These are phyloP conservation scores for Sphaerophoria rueppellii DNA, from an alignment of 2,888 invertebrate species.

Conservation along the genomic window DNA sequence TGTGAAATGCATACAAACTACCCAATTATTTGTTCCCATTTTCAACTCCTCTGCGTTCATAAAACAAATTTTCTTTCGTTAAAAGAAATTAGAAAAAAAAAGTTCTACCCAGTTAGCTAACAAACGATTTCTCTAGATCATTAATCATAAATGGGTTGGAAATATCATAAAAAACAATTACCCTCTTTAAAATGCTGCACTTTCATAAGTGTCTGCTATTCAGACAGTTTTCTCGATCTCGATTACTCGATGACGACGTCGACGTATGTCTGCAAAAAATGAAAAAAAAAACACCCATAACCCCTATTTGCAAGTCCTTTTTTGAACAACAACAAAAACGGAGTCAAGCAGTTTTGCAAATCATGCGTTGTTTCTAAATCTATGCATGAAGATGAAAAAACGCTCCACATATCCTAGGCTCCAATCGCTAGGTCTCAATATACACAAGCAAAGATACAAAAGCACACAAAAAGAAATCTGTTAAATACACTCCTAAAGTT, in stretches of 20 bases:
- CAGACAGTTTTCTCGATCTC: conserved; percentile 57
- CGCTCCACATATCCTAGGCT: conserved; percentile 6
- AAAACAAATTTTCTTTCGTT: background rate
- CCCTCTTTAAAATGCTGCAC: conserved; percentile 38
- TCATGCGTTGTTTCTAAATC: conserved; percentile 35
- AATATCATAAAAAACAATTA: conserved; percentile 52
- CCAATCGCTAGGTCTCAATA: conserved; percentile 36
- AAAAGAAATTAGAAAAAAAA: background rate
- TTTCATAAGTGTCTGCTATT: conserved; percentile 48
- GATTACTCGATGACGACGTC: conserved; percentile 35
- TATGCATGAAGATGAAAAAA: conserved; percentile 16
- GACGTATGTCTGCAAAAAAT: background rate
- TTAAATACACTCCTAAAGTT: conserved; percentile 44
- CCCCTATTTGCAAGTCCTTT: conserved; percentile 26
- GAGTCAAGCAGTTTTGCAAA: conserved; percentile 62
- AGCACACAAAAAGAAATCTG: conserved; percentile 44
- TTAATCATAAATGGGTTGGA: conserved; percentile 55
- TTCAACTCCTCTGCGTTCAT: conserved; percentile 6
- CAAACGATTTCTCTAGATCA: conserved; percentile 22
- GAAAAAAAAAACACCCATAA: background rate
- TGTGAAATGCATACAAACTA: too few species aligned
- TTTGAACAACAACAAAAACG: conserved; percentile 24
- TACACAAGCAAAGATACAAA: background rate
- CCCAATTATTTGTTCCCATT: conserved; percentile 31
- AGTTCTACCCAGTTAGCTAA: background rate